Evolutionary conservation across 2,797 vertebrate genomes (phyloP).

Genomic region (Gymnocypris eckloni): DNA sequence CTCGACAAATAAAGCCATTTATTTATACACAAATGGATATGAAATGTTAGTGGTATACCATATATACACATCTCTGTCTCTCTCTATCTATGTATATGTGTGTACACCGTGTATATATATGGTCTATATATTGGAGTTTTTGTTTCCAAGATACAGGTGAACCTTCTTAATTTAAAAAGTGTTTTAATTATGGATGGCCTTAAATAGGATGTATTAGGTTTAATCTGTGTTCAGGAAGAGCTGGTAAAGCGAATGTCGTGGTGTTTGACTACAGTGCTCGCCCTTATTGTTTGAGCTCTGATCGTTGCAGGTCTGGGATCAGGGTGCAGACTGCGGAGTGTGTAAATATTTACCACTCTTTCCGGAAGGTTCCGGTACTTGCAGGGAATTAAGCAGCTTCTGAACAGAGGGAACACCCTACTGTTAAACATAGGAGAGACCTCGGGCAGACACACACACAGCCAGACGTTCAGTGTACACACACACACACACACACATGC

Average conservation of each 20-base stretch:
- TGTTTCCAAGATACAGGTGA: slow-evolving; percentile 9
- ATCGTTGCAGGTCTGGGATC: slow-evolving; percentile 29
- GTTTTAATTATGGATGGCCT: neutral
- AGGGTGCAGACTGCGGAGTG: slow-evolving; percentile 27
- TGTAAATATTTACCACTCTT: slow-evolving; percentile 82
- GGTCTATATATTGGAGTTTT: neutral
- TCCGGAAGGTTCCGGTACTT: slow-evolving; percentile 63
- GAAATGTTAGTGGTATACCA: neutral
- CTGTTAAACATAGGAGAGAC: slow-evolving; percentile 65
- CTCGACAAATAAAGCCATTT: neutral
- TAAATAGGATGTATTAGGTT: slow-evolving; percentile 17
- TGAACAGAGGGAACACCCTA: slow-evolving; percentile 80
- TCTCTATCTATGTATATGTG: neutral
- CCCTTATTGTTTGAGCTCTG: slow-evolving; percentile 31
- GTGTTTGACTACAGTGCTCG: slow-evolving; percentile 3
- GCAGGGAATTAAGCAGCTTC: slow-evolving; percentile 67
- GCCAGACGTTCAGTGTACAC: neutral
- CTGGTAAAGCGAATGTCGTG: slow-evolving; percentile 4
- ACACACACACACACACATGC: neutral
- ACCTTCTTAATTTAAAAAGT: slow-evolving; percentile 12
- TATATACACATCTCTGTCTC: neutral
- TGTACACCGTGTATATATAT: neutral
- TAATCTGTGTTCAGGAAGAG: slow-evolving; percentile 28
- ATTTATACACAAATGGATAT: neutral
- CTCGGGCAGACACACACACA: slow-evolving; percentile 1